Evolutionary conservation across 2,113 vertebrate species (phyloP).

Genomic region (Machaerirhynchus nigripectus): DNA sequence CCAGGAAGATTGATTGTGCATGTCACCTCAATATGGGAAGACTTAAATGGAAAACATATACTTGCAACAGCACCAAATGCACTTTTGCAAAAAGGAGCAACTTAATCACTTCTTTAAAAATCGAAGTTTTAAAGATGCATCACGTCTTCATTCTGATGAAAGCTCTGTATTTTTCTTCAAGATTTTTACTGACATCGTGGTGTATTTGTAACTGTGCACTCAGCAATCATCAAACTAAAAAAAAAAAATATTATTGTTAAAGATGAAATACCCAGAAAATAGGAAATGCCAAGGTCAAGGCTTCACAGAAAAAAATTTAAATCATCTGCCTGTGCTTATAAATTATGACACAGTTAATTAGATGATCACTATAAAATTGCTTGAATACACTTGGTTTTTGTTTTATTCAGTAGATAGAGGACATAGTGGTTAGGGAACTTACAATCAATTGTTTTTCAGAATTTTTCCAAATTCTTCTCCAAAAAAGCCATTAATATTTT

Average conservation of each 20-base stretch:
- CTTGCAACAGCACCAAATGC: constrained; percentile 78
- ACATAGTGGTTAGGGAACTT: not conserved
- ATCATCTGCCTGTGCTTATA: not conserved
- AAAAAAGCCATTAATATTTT: not conserved
- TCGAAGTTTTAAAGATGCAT: constrained; percentile 3
- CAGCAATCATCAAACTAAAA: constrained; percentile 37
- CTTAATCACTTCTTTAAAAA: constrained; percentile 27
- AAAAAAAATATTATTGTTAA: not conserved
- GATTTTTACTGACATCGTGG: not conserved
- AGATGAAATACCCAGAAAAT: not conserved
- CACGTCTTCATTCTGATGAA: not conserved
- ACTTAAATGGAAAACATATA: constrained; percentile 87
- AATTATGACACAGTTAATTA: not conserved
- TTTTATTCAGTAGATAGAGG: not conserved
- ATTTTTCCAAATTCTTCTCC: not conserved
- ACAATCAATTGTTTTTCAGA: not conserved
- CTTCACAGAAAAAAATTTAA: not conserved
- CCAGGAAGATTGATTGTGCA: constrained; percentile 85
- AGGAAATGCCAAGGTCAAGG: not conserved
- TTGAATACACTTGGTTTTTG: not conserved
- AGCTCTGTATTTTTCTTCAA: not conserved
- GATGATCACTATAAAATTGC: not conserved
- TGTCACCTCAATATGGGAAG: constrained; percentile 81
- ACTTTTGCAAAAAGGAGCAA: constrained; percentile 66
- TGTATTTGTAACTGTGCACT: constrained; percentile 30